Base-by-base conservation (phyloP, 2,888 invertebrate genomes). In the Eucriotettix oculatus region DNA sequence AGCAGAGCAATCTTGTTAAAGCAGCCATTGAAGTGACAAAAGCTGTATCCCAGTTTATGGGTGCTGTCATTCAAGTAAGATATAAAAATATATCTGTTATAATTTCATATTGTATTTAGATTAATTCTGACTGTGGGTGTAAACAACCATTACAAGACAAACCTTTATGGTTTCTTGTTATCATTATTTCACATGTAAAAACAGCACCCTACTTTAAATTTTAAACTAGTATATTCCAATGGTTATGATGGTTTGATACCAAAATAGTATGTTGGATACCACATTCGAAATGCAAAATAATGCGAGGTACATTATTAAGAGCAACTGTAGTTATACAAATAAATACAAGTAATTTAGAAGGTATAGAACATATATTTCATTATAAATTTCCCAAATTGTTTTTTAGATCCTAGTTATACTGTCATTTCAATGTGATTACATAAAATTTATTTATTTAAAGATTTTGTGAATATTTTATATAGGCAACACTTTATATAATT, bases 21-120 rank as follows among this genome's bases (percentile, higher is more conserved):
- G 85, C 86, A 16, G 87, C 87, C 61, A 83, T 87, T 66, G 86
- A 86, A 68, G 86, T 86, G 63, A 87, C 87, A 42, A 80, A 84
- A 71, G 85, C 86, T 1, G 86, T 88, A 71, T 85, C 87, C 62
- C 83, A 84, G 72, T 87, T 88, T 73, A 77, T 88, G 68, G 86
- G 87, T 67, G 82, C 84, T 68, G 87, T 87, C 60, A 79, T 88
- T 69, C 85, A 86, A 82, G 88, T 87, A 68, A 67, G 40, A 16
- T 10, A 17, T 16, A 2, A 48, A 48, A n/a, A 48, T 14, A 7
- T 48, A 2, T 48, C 14, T 48, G 9, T 48, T 12, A 48, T 48
- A 3, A 2, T 5, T 9, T 5, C 48, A 48, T 14, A 14, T 14
- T 14, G 2, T 48, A 48, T 48, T 48, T 48, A 14, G 44, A 10